phyloP scores from a whole-genome alignment of 2,113 vertebrate species.

The Phrynosoma platyrhinos region DNA sequence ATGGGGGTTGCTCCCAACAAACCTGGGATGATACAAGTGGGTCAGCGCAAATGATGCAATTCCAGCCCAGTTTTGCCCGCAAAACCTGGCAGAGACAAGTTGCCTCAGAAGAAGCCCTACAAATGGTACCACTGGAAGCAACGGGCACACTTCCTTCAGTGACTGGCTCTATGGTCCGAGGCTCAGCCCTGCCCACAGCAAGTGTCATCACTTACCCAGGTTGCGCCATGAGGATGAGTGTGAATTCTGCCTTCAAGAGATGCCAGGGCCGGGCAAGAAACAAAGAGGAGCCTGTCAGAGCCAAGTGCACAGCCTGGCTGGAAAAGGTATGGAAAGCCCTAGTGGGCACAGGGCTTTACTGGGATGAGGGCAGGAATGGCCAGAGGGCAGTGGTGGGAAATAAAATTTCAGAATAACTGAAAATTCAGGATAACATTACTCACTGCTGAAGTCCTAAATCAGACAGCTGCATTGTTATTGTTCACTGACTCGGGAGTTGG shows the following conservation, averaged over 20 bases:
- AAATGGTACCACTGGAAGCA: not conserved
- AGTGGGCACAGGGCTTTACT: accelerated
- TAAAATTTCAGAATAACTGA: not conserved
- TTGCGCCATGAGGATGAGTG: not conserved
- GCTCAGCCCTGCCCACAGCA: not conserved
- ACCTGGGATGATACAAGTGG: not conserved
- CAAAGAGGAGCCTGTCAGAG: not conserved
- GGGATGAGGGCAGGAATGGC: too few species aligned
- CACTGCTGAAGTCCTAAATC: not conserved
- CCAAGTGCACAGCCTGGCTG: not conserved
- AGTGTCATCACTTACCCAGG: slow-evolving; percentile 6
- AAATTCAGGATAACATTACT: not conserved
- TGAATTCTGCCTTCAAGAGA: not conserved
- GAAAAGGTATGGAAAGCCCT: not conserved
- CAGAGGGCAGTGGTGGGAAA: not conserved
- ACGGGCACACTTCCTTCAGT: not conserved
- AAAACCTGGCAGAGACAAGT: not conserved
- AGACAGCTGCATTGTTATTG: not conserved
- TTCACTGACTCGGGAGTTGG: too few species aligned
- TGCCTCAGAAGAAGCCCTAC: not conserved
- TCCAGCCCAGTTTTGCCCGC: not conserved
- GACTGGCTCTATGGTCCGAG: not conserved
- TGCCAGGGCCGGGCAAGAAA: not conserved
- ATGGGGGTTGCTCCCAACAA: not conserved
- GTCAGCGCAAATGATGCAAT: not conserved